These are phyloP conservation scores for Tachyglossus aculeatus DNA, from an alignment of 2,797 vertebrate species.

Conservation along the genomic window DNA sequence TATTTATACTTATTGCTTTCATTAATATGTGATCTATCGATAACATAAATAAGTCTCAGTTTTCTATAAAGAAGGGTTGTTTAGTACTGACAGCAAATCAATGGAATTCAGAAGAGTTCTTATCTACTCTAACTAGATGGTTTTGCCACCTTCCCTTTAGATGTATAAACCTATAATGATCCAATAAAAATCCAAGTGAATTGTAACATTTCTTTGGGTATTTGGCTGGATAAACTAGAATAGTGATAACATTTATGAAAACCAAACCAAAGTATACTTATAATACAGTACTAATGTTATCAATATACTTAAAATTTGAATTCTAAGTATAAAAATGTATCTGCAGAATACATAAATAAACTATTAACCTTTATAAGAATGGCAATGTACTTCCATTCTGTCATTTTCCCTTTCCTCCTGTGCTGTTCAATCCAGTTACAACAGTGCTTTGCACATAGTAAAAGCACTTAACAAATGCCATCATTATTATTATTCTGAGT, in stretches of 20 bases:
- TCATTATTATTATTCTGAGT: too few species aligned
- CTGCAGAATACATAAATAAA: too few species aligned
- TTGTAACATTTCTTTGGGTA: neutral
- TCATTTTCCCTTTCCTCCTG: too few species aligned
- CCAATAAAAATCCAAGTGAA: neutral
- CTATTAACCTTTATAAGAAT: too few species aligned
- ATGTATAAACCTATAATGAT: neutral
- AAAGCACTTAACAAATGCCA: too few species aligned
- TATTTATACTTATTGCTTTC: neutral
- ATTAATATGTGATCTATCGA: neutral
- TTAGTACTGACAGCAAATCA: neutral
- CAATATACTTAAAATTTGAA: too few species aligned
- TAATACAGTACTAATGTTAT: too few species aligned
- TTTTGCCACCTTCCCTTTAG: neutral
- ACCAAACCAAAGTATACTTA: neutral
- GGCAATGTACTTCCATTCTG: too few species aligned
- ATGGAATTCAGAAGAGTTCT: neutral
- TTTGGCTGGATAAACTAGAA: neutral
- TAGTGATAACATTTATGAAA: neutral
- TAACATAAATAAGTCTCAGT: neutral
- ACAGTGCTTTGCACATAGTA: too few species aligned
- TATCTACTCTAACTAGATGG: neutral
- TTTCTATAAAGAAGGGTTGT: neutral
- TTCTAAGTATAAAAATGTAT: too few species aligned
- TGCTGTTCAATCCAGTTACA: too few species aligned